Conservation (phyloP, 2,113 vertebrate species). For the Oncorhynchus gorbuscha region DNA sequence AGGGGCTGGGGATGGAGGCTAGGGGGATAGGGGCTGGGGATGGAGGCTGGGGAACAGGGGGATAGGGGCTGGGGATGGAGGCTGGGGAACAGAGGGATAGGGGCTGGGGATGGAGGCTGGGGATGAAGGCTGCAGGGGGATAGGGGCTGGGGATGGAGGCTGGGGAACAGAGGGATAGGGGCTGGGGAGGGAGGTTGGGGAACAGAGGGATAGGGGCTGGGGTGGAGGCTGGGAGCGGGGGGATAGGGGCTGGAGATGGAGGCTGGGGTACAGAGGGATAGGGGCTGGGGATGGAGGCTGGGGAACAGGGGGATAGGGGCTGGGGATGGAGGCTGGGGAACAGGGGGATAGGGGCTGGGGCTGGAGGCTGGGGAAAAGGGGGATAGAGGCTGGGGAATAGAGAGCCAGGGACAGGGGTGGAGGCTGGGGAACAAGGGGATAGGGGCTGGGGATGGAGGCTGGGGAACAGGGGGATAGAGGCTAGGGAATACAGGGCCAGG, state of each 20-base stretch:
- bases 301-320: background rate
- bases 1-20: too few relatives aligned
- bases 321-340: background rate
- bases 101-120: background rate
- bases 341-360: too few relatives aligned
- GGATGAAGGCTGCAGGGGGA: background rate
- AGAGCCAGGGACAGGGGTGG: too few relatives aligned
- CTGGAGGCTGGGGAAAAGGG: too few relatives aligned
- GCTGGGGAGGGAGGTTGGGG: too few relatives aligned
- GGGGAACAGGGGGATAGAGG: background rate
- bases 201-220: too few relatives aligned
- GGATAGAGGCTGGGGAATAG: too few relatives aligned
- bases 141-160: too few relatives aligned
- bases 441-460: background rate
- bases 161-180: too few relatives aligned
- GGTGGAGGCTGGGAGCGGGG: too few relatives aligned
- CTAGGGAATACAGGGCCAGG: background rate
- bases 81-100: background rate
- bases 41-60: background rate
- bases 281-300: background rate
- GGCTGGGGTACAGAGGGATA: rapidly evolving
- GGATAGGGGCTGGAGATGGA: too few relatives aligned
- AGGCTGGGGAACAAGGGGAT: too few relatives aligned
- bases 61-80: background rate
- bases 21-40: background rate